Conservation (phyloP, 2,888 invertebrate species). For the Drosophila longiperda region DNA sequence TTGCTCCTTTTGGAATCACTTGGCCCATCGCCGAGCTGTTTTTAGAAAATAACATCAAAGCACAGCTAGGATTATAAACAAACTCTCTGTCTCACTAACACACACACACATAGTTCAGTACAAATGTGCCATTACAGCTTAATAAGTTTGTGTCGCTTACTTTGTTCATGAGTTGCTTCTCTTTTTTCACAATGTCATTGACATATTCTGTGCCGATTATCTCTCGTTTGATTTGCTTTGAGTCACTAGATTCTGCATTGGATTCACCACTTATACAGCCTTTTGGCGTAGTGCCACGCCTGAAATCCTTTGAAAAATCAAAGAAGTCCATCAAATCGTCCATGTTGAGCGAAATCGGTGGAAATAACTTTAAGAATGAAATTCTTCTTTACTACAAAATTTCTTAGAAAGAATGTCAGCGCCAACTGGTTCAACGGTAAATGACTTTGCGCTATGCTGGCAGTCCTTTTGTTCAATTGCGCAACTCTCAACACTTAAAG, state of each 20-base stretch:
- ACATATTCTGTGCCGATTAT: constrained; percentile 76
- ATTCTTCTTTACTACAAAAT: background rate
- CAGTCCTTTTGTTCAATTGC: background rate
- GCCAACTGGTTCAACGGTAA: constrained; percentile 34
- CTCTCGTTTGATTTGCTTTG: constrained; percentile 73
- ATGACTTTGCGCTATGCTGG: constrained; percentile 14
- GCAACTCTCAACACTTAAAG: background rate
- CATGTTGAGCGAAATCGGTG: constrained; percentile 56
- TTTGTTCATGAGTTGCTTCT: constrained; percentile 69
- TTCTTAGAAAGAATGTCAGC: background rate
- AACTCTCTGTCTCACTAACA: background rate
- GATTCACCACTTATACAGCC: constrained; percentile 68
- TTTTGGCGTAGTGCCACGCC: constrained; percentile 54
- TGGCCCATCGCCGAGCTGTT: constrained; percentile 26
- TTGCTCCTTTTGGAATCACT: background rate
- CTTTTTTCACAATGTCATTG: constrained; percentile 59
- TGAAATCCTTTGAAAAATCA: constrained; percentile 83
- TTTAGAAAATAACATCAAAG: background rate
- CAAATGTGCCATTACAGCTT: background rate
- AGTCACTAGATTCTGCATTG: constrained; percentile 29
- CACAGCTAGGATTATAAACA: constrained; percentile 12
- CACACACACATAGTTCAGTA: background rate
- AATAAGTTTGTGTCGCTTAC: constrained; percentile 47
- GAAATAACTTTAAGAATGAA: background rate
- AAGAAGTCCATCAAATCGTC: constrained; percentile 83